Evolutionary conservation across 1,140 invertebrate genomes (phyloP).

Genomic region (Vanessa tameamea): DNA sequence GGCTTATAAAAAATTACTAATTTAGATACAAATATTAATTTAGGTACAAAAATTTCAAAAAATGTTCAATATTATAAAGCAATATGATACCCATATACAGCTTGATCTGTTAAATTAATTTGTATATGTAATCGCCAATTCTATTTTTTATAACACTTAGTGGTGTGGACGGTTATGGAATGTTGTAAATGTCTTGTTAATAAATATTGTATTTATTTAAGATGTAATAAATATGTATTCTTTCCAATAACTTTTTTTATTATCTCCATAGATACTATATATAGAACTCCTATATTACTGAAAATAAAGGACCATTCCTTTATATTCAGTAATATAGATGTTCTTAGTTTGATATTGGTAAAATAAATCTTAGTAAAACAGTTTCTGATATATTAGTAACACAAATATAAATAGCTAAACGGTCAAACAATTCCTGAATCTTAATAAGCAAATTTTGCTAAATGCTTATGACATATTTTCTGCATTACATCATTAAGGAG

Average conservation of each 20-base stretch:
- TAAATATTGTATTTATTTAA: slow-evolving; percentile 68
- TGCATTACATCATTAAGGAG: slow-evolving; percentile 25
- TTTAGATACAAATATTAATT: neutral
- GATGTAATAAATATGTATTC: slow-evolving; percentile 72
- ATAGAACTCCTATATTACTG: too few species aligned
- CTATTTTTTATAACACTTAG: slow-evolving; percentile 34
- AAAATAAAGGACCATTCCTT: too few species aligned
- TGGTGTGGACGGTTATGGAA: slow-evolving; percentile 53
- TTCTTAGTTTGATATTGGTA: too few species aligned
- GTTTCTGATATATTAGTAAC: too few species aligned
- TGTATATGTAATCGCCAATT: slow-evolving; percentile 30
- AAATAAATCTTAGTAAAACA: too few species aligned
- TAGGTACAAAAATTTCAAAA: neutral
- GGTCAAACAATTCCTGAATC: neutral
- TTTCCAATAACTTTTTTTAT: slow-evolving; percentile 48
- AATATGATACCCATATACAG: neutral
- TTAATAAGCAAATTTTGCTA: neutral
- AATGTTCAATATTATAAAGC: neutral
- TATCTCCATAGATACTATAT: too few species aligned
- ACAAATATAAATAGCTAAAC: neutral
- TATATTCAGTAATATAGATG: too few species aligned
- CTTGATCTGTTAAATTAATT: slow-evolving; percentile 2
- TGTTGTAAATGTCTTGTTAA: slow-evolving; percentile 68
- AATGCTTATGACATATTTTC: slow-evolving; percentile 8
- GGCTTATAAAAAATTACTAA: neutral